These are phyloP conservation scores for Venusia cambrica DNA, from an alignment of 2,888 invertebrate genomes.

Conservation along the genomic window DNA sequence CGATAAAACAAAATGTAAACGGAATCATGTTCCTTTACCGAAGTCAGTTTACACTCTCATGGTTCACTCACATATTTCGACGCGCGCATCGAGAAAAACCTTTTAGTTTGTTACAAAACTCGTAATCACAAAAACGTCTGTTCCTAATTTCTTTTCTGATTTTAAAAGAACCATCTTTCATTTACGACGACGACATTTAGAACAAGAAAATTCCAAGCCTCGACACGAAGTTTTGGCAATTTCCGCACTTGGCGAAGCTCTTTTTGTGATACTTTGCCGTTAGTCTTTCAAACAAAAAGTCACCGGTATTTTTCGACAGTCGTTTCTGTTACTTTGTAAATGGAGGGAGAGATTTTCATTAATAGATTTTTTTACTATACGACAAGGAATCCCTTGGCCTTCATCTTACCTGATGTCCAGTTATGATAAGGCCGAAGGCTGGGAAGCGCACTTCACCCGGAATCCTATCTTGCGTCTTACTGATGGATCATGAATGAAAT, in stretches of 20 bases:
- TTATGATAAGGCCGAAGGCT: no score
- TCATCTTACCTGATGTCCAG: no score
- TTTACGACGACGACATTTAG: slow-evolving; percentile 78
- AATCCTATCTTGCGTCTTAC: no score
- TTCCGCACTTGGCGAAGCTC: slow-evolving; percentile 71
- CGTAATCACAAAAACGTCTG: slow-evolving; percentile 76
- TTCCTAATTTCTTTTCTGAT: slow-evolving; percentile 78
- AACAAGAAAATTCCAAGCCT: slow-evolving; percentile 77
- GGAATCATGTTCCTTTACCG: no score
- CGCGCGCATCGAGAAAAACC: slow-evolving; percentile 33
- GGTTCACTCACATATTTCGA: slow-evolving; percentile 21
- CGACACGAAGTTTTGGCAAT: slow-evolving; percentile 78
- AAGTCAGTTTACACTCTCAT: slow-evolving; percentile 4
- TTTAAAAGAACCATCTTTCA: slow-evolving; percentile 78
- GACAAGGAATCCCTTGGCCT: no score
- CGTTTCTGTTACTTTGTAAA: slow-evolving; percentile 63
- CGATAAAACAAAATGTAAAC: no score
- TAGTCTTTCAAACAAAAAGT: slow-evolving; percentile 76
- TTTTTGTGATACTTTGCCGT: slow-evolving; percentile 76
- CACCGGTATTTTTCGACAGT: slow-evolving; percentile 56
- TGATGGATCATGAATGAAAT: no score
- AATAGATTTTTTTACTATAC: no score
- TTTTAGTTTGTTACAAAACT: slow-evolving; percentile 65
- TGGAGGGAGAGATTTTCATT: slow-evolving; percentile 66
- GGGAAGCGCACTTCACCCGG: no score